A percentile compares a stretch with the other conserved stretches of the same genome.
Conservation (phyloP, 2,113 vertebrate genomes). For the Embiotoca jacksoni region DNA sequence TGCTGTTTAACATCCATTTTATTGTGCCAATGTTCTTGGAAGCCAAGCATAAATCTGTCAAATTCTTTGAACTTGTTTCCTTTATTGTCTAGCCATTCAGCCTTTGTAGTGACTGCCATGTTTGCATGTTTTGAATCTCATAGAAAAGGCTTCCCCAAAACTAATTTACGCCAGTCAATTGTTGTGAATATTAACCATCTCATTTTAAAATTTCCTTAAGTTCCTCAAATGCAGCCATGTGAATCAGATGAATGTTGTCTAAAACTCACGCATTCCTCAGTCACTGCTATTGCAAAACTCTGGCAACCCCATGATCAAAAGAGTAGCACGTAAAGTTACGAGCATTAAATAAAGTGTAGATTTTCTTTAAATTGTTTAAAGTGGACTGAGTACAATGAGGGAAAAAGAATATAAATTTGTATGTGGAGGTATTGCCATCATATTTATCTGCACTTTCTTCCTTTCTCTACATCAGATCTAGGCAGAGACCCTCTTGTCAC, state of each 20-base stretch:
- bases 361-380: neutral
- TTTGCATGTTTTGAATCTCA: neutral
- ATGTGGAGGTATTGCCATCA: neutral
- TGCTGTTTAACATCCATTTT: no score
- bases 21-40: no score
- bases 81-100: no score
- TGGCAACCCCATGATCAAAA: slow-evolving; percentile 18
- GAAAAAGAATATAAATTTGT: neutral
- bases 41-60: no score
- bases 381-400: neutral
- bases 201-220: slow-evolving; percentile 30
- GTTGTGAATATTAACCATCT: neutral
- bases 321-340: neutral
- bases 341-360: neutral
- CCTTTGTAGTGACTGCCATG: neutral
- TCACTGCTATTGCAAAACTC: slow-evolving; percentile 35
- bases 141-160: slow-evolving; percentile 13
- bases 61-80: no score
- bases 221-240: slow-evolving; percentile 53
- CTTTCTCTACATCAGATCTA: slow-evolving; percentile 80
- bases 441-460: slow-evolving; percentile 12
- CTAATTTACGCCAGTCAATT: neutral
- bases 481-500: slow-evolving; percentile 86
- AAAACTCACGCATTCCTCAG: neutral
- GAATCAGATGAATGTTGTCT: slow-evolving; percentile 14